These are phyloP conservation scores for Somateria mollissima DNA, from an alignment of 2,797 vertebrate species.

Conservation along the genomic window DNA sequence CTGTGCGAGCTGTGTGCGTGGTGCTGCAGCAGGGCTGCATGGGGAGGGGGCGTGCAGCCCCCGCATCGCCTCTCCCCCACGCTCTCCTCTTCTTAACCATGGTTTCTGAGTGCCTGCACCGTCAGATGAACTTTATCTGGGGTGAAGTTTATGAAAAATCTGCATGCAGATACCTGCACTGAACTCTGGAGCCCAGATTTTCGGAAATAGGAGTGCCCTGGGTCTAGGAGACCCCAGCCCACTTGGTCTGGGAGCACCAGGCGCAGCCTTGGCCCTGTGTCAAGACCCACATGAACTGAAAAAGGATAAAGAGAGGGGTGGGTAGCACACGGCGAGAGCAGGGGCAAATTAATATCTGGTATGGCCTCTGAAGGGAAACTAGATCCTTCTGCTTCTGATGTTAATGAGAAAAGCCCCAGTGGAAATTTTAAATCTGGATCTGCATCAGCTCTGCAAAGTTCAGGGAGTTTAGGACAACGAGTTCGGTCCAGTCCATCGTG, in stretches of 20 bases:
- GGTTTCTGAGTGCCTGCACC: not conserved
- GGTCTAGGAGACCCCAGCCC: not conserved
- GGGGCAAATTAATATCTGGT: not conserved
- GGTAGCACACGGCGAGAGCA: not conserved
- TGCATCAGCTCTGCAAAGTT: conserved; percentile 4
- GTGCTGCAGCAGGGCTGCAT: not conserved
- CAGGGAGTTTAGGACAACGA: not conserved
- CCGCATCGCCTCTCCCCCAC: not conserved
- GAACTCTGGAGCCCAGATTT: not conserved
- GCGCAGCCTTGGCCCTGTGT: not conserved
- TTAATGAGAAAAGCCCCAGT: not conserved
- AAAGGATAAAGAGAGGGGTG: not conserved
- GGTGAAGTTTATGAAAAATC: not conserved
- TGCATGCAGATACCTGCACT: not conserved
- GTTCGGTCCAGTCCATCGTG: not conserved
- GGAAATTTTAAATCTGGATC: conserved; percentile 35
- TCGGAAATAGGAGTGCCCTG: accelerated
- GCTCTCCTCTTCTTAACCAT: not conserved
- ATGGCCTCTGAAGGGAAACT: not conserved
- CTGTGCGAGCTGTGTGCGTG: conserved; percentile 38
- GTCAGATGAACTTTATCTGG: not conserved
- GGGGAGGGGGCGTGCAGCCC: not conserved
- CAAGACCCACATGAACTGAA: not conserved
- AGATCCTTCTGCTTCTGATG: not conserved
- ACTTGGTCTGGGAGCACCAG: accelerated